phyloP scores from a whole-genome alignment of 2,888 invertebrate genomes.

The Agonopterix arenella region DNA sequence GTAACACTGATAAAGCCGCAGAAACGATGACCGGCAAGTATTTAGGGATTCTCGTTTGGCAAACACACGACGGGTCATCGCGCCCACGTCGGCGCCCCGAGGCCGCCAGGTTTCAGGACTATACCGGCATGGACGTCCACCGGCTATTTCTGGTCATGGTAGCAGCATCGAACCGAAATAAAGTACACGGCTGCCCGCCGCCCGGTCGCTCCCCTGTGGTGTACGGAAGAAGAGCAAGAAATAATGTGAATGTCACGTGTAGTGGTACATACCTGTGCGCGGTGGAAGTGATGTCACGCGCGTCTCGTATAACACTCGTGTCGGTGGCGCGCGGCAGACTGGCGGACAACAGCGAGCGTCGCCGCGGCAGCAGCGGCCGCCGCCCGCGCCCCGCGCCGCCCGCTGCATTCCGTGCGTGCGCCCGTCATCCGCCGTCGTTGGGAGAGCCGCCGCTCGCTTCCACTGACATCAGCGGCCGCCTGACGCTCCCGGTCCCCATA shows the following conservation, averaged over 20 bases:
- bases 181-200: constrained; percentile 11
- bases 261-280: constrained; percentile 58
- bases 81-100: constrained; percentile 32
- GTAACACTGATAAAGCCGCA: constrained; percentile 73
- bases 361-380: constrained; percentile 58
- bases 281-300: constrained; percentile 37
- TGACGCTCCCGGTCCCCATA: constrained; percentile 40
- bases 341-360: constrained; percentile 49
- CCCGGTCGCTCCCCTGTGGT: neutral
- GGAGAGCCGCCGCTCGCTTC: constrained; percentile 46
- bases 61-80: constrained; percentile 53
- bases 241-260: constrained; percentile 36
- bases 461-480: constrained; percentile 50
- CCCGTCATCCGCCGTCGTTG: constrained; percentile 49
- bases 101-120: constrained; percentile 32
- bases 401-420: constrained; percentile 59
- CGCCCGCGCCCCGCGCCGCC: constrained; percentile 57
- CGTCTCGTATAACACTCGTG: constrained; percentile 57
- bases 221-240: constrained; percentile 4
- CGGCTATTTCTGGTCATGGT: constrained; percentile 34
- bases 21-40: constrained; percentile 70
- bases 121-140: constrained; percentile 30
- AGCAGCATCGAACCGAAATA: constrained; percentile 13
- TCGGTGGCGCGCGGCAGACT: constrained; percentile 72
- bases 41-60: constrained; percentile 62